Conservation (phyloP, 2,888 invertebrate species). For the Drosophila tanythrix region DNA sequence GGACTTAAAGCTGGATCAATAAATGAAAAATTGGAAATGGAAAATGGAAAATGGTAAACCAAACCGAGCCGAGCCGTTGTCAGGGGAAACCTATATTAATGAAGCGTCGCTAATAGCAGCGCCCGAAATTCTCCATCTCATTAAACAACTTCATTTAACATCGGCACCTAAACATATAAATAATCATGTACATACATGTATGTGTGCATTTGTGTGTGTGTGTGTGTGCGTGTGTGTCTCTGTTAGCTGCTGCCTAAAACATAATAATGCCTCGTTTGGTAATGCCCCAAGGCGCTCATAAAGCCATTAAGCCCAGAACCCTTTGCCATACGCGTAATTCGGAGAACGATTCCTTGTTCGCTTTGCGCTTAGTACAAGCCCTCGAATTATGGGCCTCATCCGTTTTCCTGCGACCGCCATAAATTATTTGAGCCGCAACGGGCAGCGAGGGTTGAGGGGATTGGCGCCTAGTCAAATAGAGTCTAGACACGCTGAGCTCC, state of each 20-base stretch:
- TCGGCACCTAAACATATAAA: conserved; percentile 19
- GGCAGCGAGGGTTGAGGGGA: background rate
- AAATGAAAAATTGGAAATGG: background rate
- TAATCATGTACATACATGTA: conserved; percentile 29
- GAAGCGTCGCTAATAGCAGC: conserved; percentile 51
- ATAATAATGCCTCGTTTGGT: conserved; percentile 67
- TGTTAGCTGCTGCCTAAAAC: conserved; percentile 39
- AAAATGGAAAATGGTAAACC: background rate
- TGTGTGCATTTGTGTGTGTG: conserved; percentile 20
- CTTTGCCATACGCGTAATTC: conserved; percentile 63
- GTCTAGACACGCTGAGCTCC: conserved; percentile 44
- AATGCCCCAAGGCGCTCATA: conserved; percentile 72
- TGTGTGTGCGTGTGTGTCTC: conserved; percentile 1
- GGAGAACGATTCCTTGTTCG: conserved; percentile 55
- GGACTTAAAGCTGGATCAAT: conserved; percentile 16
- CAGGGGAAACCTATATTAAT: conserved; percentile 56
- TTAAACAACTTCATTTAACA: conserved; percentile 54
- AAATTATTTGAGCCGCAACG: conserved; percentile 60
- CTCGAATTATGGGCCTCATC: conserved; percentile 48
- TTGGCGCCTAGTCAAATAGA: conserved; percentile 16
- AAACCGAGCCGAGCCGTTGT: conserved; percentile 9
- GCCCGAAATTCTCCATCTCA: conserved; percentile 39
- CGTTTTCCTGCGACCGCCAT: conserved; percentile 61
- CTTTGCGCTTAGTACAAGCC: conserved; percentile 40
- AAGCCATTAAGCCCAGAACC: conserved; percentile 74